Conservation (phyloP, 2,113 vertebrate species). For the Trichomycterus rosablanca region DNA sequence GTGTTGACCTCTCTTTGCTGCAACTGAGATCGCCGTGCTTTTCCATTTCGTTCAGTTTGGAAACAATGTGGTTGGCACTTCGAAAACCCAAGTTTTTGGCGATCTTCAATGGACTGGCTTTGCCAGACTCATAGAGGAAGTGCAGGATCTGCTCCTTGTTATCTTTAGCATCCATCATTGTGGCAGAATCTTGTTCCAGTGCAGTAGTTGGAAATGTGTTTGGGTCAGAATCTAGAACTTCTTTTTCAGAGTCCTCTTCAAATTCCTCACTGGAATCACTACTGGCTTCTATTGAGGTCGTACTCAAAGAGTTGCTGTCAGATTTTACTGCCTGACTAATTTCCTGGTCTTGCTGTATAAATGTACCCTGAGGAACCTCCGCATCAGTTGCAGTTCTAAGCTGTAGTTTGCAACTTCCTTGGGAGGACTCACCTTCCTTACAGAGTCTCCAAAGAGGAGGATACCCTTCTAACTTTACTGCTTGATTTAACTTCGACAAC, state of each 20-base stretch:
- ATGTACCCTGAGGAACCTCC: not conserved
- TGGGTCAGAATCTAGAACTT: constrained; percentile 47
- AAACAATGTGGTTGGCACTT: constrained; percentile 72
- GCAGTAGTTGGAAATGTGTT: constrained; percentile 3
- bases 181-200: constrained; percentile 6
- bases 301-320: not conserved
- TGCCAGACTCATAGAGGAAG: constrained; percentile 64
- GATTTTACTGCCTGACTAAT: not conserved
- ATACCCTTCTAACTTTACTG: constrained; percentile 46
- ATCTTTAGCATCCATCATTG: constrained; percentile 74
- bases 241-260: constrained; percentile 42
- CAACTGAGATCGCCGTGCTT: constrained; percentile 79
- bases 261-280: not conserved
- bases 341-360: not conserved
- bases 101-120: constrained; percentile 72
- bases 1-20: constrained; percentile 52
- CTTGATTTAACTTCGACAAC: constrained; percentile 58
- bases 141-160: constrained; percentile 78
- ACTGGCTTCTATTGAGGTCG: constrained; percentile 4
- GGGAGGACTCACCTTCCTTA: constrained; percentile 13
- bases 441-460: constrained; percentile 77
- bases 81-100: constrained; percentile 80
- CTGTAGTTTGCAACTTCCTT: not conserved
- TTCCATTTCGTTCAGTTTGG: constrained; percentile 75
- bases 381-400: not conserved